phyloP scores from a whole-genome alignment of 2,797 vertebrate species.

The Todus mexicanus region DNA sequence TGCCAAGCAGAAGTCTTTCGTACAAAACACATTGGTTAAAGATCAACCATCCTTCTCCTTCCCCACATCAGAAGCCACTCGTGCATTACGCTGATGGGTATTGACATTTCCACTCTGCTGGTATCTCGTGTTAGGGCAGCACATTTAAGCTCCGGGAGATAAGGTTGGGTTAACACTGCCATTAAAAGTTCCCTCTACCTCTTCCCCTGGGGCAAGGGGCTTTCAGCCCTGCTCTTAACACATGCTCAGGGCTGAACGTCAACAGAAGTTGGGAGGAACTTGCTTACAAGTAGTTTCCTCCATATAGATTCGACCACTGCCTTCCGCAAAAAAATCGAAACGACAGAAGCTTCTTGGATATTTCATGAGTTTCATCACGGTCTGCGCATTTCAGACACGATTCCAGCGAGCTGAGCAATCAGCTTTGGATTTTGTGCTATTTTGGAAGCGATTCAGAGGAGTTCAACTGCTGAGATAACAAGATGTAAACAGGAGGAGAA shows the following conservation, averaged over 20 bases:
- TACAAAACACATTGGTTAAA: not conserved
- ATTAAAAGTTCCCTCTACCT: not conserved
- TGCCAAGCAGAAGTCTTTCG: not conserved
- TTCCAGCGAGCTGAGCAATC: not conserved
- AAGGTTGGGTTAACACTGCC: not conserved
- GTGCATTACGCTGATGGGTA: not conserved
- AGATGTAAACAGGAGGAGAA: not conserved
- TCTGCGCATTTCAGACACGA: fast-evolving
- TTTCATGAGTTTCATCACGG: not conserved
- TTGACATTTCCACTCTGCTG: not conserved
- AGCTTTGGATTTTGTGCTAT: not conserved
- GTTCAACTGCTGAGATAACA: not conserved
- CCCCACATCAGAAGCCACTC: not conserved
- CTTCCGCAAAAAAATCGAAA: not conserved
- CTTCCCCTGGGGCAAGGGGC: not conserved
- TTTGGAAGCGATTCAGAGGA: not conserved
- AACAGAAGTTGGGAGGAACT: not conserved
- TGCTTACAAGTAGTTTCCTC: not conserved
- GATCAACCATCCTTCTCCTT: not conserved
- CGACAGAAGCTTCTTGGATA: not conserved
- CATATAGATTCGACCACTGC: not conserved
- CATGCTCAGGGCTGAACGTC: not conserved
- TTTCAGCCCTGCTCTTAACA: not conserved
- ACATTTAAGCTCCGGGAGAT: not conserved
- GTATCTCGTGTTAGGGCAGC: not conserved